phyloP scores from a whole-genome alignment of 2,888 invertebrate genomes.

The Ariolimax columbianus region DNA sequence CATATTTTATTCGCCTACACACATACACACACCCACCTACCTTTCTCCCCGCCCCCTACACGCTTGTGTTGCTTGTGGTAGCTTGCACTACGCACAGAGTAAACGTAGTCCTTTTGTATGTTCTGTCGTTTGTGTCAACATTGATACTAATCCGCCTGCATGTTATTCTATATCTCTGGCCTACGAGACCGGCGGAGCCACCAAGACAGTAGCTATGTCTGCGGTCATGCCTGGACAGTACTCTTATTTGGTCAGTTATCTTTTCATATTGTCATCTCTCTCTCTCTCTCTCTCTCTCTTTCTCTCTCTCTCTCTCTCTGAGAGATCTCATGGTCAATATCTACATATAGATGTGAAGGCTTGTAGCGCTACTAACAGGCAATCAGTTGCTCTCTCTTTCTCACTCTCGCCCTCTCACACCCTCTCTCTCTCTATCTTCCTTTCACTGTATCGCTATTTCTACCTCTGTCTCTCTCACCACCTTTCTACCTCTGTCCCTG shows the following conservation, averaged over 20 bases:
- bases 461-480: neutral
- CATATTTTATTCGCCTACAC: no score
- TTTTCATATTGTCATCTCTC: neutral
- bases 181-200: slow-evolving; percentile 62
- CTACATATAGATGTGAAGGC: neutral
- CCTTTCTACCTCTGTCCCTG: neutral
- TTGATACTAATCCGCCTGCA: slow-evolving; percentile 69
- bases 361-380: no score
- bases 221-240: slow-evolving; percentile 80
- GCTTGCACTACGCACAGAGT: neutral
- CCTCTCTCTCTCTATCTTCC: neutral
- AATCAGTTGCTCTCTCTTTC: no score
- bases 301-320: neutral
- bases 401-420: no score
- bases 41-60: no score
- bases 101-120: neutral
- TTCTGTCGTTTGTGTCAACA: slow-evolving; percentile 16
- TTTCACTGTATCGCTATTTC: neutral
- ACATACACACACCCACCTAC: no score
- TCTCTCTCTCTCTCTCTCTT: neutral
- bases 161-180: slow-evolving; percentile 56
- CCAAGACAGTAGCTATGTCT: slow-evolving; percentile 62
- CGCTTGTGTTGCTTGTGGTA: neutral
- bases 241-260: slow-evolving; percentile 73
- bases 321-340: neutral